Base-by-base conservation (phyloP, 2,113 vertebrate genomes). In the Spilogale gracilis region DNA sequence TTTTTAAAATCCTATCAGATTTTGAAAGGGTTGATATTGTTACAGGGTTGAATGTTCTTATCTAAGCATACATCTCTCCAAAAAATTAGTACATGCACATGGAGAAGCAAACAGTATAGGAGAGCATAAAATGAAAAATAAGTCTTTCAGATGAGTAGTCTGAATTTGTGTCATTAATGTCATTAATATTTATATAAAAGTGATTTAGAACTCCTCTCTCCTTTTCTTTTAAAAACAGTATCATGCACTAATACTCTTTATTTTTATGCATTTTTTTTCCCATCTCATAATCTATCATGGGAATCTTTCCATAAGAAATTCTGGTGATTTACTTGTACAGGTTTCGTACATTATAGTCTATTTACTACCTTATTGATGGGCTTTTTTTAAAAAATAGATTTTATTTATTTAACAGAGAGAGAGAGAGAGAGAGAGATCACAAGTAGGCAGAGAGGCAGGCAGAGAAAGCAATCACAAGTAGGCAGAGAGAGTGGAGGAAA, bases 111-210 rank as follows among this genome's bases (percentile, higher is more conserved):
- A 83, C 23, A 78, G 8, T 84, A 58, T 14, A 54, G 58, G 86
- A 92, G 21, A 82, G 38, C 23, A 43, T 58, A 87, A 88, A 48
- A 73, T 56, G 84, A 83, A 83, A 87, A 74, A 38, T 78, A 52
- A 79, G n/a, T 58, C 52, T 38, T 38, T 38, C 38, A 38, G 38
- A 38, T 38, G 38, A 38, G 38, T 38, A 79, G n/a, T 58, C 52
- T 6, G 71, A 74, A 60, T 90, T 32, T 84, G 9, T 89, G 38
- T 12, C 23, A 12, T 89, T 78, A 79, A 43, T 79, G n/a, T 63
- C 9, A 60, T 48, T 90, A 90, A 7, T 83, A 17, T 96, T 90
- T 89, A 63, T 84, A 71, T 84, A 76, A 73, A 78, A 89, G 21
- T 74, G 1, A 21, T 80, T n/a, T 65, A 76, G 56, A 91, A 65